phyloP scores from a whole-genome alignment of 2,888 invertebrate species.

The Drosophila anomelani region DNA sequence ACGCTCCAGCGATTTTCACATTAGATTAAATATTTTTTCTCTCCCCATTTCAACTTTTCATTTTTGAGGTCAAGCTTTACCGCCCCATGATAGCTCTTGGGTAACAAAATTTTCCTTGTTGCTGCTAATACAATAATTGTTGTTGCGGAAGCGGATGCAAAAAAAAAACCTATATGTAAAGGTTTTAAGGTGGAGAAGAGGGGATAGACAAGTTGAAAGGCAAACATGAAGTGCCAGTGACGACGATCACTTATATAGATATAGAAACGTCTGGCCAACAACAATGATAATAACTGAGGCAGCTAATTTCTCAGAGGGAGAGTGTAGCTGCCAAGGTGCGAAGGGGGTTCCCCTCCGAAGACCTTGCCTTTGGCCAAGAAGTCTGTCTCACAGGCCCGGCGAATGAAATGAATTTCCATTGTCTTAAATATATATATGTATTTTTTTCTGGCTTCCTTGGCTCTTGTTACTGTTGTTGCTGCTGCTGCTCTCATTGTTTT shows the following conservation, averaged over 20 bases:
- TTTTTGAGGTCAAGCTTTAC: conserved; percentile 75
- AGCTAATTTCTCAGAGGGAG: conserved; percentile 79
- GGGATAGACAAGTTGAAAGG: conserved; percentile 67
- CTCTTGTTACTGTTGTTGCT: conserved; percentile 31
- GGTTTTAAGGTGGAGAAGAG: conserved; percentile 21
- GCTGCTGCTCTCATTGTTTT: conserved; percentile 38
- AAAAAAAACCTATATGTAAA: conserved; percentile 33
- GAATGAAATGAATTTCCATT: conserved; percentile 75
- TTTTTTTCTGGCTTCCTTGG: conserved; percentile 63
- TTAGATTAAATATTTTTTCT: conserved; percentile 71
- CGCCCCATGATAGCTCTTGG: conserved; percentile 40
- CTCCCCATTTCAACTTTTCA: conserved; percentile 57
- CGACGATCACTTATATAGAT: conserved; percentile 74
- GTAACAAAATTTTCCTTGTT: conserved; percentile 52
- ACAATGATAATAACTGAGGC: conserved; percentile 76
- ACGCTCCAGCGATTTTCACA: conserved; percentile 78
- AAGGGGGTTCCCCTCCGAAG: conserved; percentile 49
- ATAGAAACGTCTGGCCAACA: conserved; percentile 61
- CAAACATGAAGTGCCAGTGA: conserved; percentile 73
- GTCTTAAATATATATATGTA: conserved; percentile 57
- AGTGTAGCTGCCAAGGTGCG: conserved; percentile 32
- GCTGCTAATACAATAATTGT: conserved; percentile 75
- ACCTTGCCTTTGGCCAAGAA: conserved; percentile 76
- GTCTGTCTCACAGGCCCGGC: conserved; percentile 50
- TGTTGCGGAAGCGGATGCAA: conserved; percentile 76